Conservation (phyloP, 2,888 invertebrate genomes). For the Drosophila tanythrix region DNA sequence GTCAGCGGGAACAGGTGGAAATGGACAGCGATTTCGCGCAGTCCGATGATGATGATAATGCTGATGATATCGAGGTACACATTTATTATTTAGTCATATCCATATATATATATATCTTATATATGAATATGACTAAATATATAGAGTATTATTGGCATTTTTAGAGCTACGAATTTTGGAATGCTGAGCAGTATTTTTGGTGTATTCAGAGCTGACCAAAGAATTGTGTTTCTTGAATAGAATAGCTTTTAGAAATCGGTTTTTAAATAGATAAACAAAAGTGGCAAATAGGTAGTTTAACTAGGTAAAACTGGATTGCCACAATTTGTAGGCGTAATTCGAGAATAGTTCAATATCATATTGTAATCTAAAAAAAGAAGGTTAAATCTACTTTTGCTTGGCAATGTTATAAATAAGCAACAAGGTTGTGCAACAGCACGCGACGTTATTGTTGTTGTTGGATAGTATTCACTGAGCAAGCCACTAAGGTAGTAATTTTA, state of each 20-base stretch:
- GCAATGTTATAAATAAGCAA: background rate
- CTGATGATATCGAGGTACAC: constrained; percentile 91
- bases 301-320: background rate
- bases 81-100: background rate
- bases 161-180: too few relatives aligned
- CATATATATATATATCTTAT: too few relatives aligned
- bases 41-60: constrained; percentile 86
- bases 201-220: background rate
- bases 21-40: constrained; percentile 90
- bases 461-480: background rate
- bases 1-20: constrained; percentile 87
- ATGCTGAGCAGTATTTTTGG: too few relatives aligned
- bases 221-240: background rate
- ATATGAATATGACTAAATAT: too few relatives aligned
- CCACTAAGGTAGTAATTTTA: background rate
- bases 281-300: background rate
- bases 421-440: background rate
- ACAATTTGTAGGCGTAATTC: background rate
- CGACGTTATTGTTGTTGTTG: background rate
- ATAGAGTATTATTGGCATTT: background rate
- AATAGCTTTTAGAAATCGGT: background rate
- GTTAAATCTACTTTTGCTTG: too few relatives aligned
- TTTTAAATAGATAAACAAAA: background rate
- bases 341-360: background rate
- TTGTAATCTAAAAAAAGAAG: too few relatives aligned